Conservation (phyloP, 1,140 invertebrate species). For the Belonocnema kinseyi region DNA sequence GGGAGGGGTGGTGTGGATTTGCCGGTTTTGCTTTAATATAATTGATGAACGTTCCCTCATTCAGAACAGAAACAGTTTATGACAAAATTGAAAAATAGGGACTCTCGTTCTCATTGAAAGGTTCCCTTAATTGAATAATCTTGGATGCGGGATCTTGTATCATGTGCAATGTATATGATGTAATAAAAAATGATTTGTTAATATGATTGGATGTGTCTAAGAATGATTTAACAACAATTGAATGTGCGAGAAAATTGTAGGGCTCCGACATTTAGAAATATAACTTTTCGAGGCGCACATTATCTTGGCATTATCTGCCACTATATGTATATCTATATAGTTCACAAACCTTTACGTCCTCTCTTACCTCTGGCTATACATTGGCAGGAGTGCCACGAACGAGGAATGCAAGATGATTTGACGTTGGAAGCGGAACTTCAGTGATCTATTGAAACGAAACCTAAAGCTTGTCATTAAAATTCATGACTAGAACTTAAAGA, state of each 20-base stretch:
- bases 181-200: too few relatives aligned
- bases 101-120: too few relatives aligned
- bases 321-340: too few relatives aligned
- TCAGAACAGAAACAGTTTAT: too few relatives aligned
- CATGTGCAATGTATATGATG: too few relatives aligned
- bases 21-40: too few relatives aligned
- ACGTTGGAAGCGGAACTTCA: conserved; percentile 17
- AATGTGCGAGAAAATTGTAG: background rate
- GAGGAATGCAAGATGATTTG: conserved; percentile 17
- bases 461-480: conserved; percentile 1
- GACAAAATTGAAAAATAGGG: too few relatives aligned
- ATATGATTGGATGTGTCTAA: too few relatives aligned
- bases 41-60: too few relatives aligned
- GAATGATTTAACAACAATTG: background rate
- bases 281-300: conserved; percentile 17
- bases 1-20: too few relatives aligned
- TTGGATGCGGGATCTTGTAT: too few relatives aligned
- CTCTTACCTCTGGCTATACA: background rate
- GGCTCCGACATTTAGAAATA: conserved; percentile 18
- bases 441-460: conserved; percentile 11
- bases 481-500: conserved; percentile 3
- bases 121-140: too few relatives aligned
- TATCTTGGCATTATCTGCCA: background rate
- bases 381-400: conserved; percentile 4
- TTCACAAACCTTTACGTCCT: background rate